phyloP scores from a whole-genome alignment of 2,888 invertebrate species.

The Synergus umbraculus region DNA sequence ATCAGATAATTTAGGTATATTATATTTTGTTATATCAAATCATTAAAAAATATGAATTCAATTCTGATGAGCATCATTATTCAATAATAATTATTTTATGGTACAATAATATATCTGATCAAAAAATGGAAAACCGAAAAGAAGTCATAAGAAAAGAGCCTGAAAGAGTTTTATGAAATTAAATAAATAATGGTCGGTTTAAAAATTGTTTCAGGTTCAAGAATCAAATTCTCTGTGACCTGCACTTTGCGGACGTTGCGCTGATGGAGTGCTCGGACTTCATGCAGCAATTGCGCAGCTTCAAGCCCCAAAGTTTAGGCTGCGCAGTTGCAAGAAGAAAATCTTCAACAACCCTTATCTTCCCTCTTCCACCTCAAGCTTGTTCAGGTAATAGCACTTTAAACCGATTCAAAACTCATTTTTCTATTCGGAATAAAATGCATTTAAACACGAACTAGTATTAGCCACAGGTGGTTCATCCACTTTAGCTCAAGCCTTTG shows the following conservation, averaged over 20 bases:
- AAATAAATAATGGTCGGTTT: not conserved
- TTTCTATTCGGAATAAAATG: not conserved
- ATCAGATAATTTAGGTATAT: not conserved
- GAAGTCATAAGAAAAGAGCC: too few relatives aligned
- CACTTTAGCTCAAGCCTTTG: conserved; percentile 36
- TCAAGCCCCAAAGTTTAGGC: conserved; percentile 96
- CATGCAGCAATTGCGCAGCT: conserved; percentile 97
- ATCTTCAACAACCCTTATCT: conserved; percentile 95
- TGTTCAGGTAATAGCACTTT: conserved; percentile 86
- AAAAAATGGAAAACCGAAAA: too few relatives aligned
- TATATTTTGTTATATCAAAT: not conserved
- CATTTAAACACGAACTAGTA: not conserved
- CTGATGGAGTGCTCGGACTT: conserved; percentile 98
- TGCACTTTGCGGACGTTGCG: conserved; percentile 97
- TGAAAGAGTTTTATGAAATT: too few relatives aligned
- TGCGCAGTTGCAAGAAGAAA: conserved; percentile 96
- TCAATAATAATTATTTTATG: too few relatives aligned
- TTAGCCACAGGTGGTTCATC: conserved; percentile 61
- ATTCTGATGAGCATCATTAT: not conserved
- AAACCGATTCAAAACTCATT: not conserved
- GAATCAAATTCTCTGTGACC: conserved; percentile 96
- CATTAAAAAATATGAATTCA: not conserved
- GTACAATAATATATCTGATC: too few relatives aligned
- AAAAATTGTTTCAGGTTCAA: conserved; percentile 80
- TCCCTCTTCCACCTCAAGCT: conserved; percentile 95